Percentiles rank a stretch among this genome's conserved stretches.
These are phyloP conservation scores for Ectemnius cavifrons DNA, from an alignment of 2,888 invertebrate genomes.

Conservation along the genomic window DNA sequence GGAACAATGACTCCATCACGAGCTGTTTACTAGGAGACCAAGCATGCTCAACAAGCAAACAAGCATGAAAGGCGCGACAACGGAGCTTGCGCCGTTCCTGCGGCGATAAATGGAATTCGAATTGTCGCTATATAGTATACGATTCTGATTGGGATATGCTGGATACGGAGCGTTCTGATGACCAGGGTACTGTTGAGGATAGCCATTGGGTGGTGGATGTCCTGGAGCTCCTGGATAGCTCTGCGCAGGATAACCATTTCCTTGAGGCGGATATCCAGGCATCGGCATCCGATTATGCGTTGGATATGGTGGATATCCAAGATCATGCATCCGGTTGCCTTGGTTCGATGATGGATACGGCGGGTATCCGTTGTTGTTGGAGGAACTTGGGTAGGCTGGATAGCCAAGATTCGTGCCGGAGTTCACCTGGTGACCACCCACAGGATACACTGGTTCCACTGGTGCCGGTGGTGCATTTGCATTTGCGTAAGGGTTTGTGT, in stretches of 20 bases:
- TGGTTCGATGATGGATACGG: slow-evolving; percentile 61
- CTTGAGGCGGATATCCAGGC: slow-evolving; percentile 61
- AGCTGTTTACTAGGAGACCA: slow-evolving; percentile 18
- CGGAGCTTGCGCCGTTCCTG: slow-evolving; percentile 28
- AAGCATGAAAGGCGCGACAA: slow-evolving; percentile 22
- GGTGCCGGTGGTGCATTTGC: slow-evolving; percentile 72
- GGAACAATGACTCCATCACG: slow-evolving; percentile 24
- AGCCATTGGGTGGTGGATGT: slow-evolving; percentile 28
- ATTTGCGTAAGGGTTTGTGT: slow-evolving; percentile 71
- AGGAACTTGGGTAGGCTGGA: slow-evolving; percentile 65
- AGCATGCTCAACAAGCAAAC: slow-evolving; percentile 46
- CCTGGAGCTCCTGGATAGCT: slow-evolving; percentile 48
- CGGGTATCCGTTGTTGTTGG: slow-evolving; percentile 54
- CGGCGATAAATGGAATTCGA: slow-evolving; percentile 57
- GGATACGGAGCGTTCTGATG: slow-evolving; percentile 50
- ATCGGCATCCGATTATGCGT: slow-evolving; percentile 69
- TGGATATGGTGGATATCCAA: slow-evolving; percentile 72
- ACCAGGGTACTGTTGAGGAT: slow-evolving; percentile 61
- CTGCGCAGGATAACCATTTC: slow-evolving; percentile 50
- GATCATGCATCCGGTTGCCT: slow-evolving; percentile 53
- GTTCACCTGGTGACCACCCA: slow-evolving; percentile 56
- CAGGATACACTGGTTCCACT: slow-evolving; percentile 44
- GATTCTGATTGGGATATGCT: slow-evolving; percentile 58
- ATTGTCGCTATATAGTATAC: slow-evolving; percentile 38
- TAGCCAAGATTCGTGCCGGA: slow-evolving; percentile 66